These are phyloP conservation scores for Chamaedrilus cognettii DNA, from an alignment of 2,888 invertebrate genomes.

Conservation along the genomic window DNA sequence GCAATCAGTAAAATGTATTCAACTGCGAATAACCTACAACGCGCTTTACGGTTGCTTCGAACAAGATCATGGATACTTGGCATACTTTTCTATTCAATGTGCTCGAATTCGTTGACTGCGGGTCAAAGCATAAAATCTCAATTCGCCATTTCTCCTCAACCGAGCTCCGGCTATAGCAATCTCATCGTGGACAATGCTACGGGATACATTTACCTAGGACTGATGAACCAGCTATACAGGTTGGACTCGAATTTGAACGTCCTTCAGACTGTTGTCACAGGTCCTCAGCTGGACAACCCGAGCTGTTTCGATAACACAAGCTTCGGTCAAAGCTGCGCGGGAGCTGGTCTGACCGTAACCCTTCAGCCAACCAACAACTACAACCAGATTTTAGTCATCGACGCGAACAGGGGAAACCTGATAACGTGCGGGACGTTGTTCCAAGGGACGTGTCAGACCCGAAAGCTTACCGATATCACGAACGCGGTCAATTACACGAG, in stretches of 20 bases:
- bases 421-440: conserved; percentile 54
- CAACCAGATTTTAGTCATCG: conserved; percentile 49
- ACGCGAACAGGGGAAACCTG: conserved; percentile 42
- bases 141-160: not conserved
- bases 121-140: not conserved
- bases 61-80: no score
- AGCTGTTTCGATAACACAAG: not conserved
- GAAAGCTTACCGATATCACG: not conserved
- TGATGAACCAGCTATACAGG: conserved; percentile 8
- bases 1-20: no score
- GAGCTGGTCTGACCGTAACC: not conserved
- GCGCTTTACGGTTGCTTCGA: no score
- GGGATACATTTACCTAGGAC: conserved; percentile 11
- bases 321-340: no score
- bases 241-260: conserved; percentile 12
- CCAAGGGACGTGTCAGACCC: conserved; percentile 51
- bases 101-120: not conserved
- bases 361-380: conserved; percentile 41
- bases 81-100: no score
- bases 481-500: not conserved
- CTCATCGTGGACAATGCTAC: not conserved
- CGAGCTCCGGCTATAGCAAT: not conserved
- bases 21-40: no score
- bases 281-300: conserved; percentile 21
- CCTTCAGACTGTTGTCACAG: conserved; percentile 5